Conservation (phyloP, 2,797 vertebrate species). For the Enteromius afrohamiltoni region DNA sequence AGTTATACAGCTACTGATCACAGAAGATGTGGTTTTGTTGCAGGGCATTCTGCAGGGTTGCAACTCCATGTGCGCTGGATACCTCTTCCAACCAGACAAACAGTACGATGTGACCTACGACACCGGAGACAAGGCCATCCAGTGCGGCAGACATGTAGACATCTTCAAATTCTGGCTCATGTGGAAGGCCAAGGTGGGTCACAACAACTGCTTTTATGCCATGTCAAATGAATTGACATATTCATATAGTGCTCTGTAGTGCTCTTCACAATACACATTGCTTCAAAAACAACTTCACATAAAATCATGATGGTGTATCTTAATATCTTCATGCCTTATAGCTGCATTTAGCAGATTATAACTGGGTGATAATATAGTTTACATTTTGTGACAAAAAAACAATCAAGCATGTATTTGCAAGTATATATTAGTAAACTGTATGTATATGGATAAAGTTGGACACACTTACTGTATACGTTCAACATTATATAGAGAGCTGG, state of each 20-base stretch:
- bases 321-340: not conserved
- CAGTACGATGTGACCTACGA: conserved; percentile 97
- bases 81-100: conserved; percentile 98
- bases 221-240: not conserved
- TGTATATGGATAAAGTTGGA: not conserved
- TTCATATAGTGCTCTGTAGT: too few species aligned
- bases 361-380: not conserved
- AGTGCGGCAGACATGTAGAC: conserved; percentile 97
- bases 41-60: conserved; percentile 94
- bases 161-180: conserved; percentile 99
- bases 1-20: not conserved
- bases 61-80: conserved; percentile 98
- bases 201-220: too few species aligned
- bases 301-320: not conserved
- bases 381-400: not conserved
- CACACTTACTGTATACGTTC: not conserved
- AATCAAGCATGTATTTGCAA: not conserved
- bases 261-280: not conserved
- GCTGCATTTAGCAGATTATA: not conserved
- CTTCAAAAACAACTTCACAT: not conserved
- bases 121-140: conserved; percentile 97
- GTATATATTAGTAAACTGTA: not conserved
- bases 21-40: conserved; percentile 8
- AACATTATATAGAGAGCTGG: not conserved
- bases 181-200: conserved; percentile 95